Evolutionary conservation across 2,797 vertebrate genomes (phyloP).

Genomic region (Luscinia luscinia): DNA sequence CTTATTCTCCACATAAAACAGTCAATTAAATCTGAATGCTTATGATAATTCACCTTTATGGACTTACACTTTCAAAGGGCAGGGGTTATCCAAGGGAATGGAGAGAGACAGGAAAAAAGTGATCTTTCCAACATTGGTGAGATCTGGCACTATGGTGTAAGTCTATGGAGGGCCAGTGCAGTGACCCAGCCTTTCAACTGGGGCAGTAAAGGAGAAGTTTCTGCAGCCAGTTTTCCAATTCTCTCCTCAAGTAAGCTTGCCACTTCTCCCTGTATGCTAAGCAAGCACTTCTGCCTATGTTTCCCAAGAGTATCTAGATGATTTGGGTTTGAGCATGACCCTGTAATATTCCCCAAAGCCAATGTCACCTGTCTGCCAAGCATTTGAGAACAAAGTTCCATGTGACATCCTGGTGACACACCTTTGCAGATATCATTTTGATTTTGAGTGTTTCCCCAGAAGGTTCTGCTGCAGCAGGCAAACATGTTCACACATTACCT

Average conservation of each 20-base stretch:
- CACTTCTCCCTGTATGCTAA: not conserved
- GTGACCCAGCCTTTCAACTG: not conserved
- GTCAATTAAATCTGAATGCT: not conserved
- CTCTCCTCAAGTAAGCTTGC: fast-evolving
- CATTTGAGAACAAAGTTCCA: not conserved
- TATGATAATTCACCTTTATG: not conserved
- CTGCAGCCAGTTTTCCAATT: not conserved
- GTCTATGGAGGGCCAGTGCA: not conserved
- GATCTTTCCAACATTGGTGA: not conserved
- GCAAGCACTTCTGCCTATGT: not conserved
- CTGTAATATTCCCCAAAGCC: not conserved
- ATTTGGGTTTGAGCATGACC: not conserved
- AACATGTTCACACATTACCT: not conserved
- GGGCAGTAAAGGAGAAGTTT: not conserved
- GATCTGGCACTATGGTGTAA: not conserved
- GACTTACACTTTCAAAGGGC: not conserved
- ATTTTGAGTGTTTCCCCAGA: not conserved
- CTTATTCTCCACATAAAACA: not conserved
- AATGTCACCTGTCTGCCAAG: not conserved
- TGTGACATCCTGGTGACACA: not conserved
- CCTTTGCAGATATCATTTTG: not conserved
- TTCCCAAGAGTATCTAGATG: not conserved
- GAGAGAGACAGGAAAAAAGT: not conserved
- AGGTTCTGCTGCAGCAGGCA: not conserved
- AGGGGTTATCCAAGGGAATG: not conserved